Conservation (phyloP, 2,797 vertebrate genomes). For the Heterohyrax brucei region DNA sequence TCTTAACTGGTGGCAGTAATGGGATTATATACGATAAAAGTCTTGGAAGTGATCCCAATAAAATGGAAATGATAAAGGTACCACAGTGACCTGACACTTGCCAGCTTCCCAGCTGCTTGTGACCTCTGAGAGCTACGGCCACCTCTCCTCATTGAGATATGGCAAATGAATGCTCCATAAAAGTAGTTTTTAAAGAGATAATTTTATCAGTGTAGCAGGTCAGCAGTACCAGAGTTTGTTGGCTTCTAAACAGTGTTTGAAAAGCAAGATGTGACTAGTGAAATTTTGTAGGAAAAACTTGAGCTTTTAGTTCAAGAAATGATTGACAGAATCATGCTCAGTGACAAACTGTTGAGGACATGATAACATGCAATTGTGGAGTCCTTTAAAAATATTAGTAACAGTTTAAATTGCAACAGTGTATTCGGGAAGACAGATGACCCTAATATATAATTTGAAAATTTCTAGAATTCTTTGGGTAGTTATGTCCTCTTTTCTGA, state of each 20-base stretch:
- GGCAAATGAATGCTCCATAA: neutral
- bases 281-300: neutral
- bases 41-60: neutral
- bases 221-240: neutral
- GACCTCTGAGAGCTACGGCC: neutral
- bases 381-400: neutral
- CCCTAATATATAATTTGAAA: neutral
- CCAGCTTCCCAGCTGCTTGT: neutral
- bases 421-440: slow-evolving; percentile 30
- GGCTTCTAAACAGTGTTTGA: neutral
- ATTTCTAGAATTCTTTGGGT: neutral
- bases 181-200: too few relatives aligned
- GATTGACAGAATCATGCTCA: neutral
- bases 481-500: neutral
- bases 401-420: neutral
- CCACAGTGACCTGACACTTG: neutral
- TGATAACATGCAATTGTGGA: neutral
- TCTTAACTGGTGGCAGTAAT: neutral
- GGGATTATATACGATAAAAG: neutral
- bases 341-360: neutral
- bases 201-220: too few relatives aligned
- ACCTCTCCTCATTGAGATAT: neutral
- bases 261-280: neutral
- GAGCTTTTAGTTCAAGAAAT: neutral
- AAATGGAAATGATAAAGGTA: neutral